Conservation (phyloP, 2,888 invertebrate species). For the Eumacrocentrus americanus region DNA sequence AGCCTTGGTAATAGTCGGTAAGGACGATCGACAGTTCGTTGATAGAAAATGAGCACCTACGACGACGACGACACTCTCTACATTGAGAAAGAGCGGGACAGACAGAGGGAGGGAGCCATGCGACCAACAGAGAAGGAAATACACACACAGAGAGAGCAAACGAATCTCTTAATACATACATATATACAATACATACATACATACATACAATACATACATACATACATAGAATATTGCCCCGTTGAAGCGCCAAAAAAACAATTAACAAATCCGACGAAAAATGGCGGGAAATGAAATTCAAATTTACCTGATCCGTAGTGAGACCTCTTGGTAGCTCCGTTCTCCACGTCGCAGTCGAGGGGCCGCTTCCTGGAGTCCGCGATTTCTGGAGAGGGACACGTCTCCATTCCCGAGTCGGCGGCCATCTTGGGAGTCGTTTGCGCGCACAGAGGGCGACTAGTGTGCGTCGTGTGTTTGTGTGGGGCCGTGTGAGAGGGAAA, state of each 20-base stretch:
- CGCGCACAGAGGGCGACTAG: constrained; percentile 41
- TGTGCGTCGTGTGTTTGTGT: constrained; percentile 6
- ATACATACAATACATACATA: not conserved
- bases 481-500: constrained; percentile 5
- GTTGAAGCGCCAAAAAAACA: constrained; percentile 2
- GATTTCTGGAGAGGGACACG: constrained; percentile 92
- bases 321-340: constrained; percentile 87
- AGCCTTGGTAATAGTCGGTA: not conserved
- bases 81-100: not conserved
- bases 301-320: constrained; percentile 85
- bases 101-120: not conserved
- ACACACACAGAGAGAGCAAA: no score
- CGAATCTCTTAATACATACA: not conserved
- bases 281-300: not conserved
- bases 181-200: not conserved
- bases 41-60: not conserved
- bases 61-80: not conserved
- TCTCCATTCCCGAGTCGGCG: constrained; percentile 92
- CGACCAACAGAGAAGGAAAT: not conserved
- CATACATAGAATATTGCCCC: not conserved
- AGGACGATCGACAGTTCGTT: no score
- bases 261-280: not conserved
- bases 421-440: constrained; percentile 72
- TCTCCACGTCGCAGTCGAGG: constrained; percentile 85
- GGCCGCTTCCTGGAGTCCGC: constrained; percentile 89